Evolutionary conservation across 2,113 vertebrate genomes (phyloP).

Genomic region (Tetraodon nigroviridis): DNA sequence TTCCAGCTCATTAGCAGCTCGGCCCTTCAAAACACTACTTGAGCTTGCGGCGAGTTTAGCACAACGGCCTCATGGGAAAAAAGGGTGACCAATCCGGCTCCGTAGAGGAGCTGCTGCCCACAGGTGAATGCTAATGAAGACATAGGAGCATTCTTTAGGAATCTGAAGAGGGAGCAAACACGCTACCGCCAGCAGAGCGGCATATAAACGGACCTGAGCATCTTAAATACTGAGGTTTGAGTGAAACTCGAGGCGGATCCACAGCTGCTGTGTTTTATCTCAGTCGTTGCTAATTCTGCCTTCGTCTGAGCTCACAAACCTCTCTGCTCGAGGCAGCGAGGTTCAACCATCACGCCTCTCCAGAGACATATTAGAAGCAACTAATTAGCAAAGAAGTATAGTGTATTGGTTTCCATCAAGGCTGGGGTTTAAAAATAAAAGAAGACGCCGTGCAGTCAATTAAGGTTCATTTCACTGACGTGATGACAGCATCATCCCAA

Average conservation of each 20-base stretch:
- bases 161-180: neutral
- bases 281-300: slow-evolving; percentile 14
- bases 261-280: slow-evolving; percentile 15
- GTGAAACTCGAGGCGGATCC: neutral
- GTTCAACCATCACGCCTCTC: slow-evolving; percentile 1
- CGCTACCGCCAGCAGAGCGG: too few relatives aligned
- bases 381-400: slow-evolving; percentile 27
- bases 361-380: slow-evolving; percentile 4
- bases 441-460: slow-evolving; percentile 19
- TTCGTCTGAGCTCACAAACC: slow-evolving; percentile 1
- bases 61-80: slow-evolving; percentile 38
- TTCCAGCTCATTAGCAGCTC: slow-evolving; percentile 45
- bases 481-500: slow-evolving; percentile 25
- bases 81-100: slow-evolving; percentile 22
- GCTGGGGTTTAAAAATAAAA: slow-evolving; percentile 7
- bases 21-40: slow-evolving; percentile 36
- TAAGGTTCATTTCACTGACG: slow-evolving; percentile 31
- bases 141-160: slow-evolving; percentile 8
- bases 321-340: neutral
- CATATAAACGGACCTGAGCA: neutral
- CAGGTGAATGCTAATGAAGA: slow-evolving; percentile 41
- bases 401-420: slow-evolving; percentile 34
- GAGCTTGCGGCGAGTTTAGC: slow-evolving; percentile 32
- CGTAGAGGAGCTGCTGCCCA: slow-evolving; percentile 25
- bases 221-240: slow-evolving; percentile 12